These are phyloP conservation scores for Criorhina ranunculi DNA, from an alignment of 2,888 invertebrate species.

Conservation along the genomic window DNA sequence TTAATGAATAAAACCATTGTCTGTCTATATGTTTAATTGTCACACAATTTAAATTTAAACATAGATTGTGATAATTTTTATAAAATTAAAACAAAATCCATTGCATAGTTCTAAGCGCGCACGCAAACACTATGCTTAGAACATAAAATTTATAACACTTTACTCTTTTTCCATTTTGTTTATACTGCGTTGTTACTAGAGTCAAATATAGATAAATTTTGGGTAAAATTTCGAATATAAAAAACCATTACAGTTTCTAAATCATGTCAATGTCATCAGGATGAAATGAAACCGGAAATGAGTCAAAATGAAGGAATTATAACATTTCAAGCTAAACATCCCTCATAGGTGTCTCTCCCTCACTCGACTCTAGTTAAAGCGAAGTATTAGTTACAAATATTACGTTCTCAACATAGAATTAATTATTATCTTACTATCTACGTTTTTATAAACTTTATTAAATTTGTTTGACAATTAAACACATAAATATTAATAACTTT, in stretches of 20 bases:
- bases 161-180: too few species aligned
- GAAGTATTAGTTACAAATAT: slow-evolving; percentile 46
- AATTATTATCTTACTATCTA: slow-evolving; percentile 32
- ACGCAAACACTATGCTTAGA: slow-evolving; percentile 13
- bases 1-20: slow-evolving; percentile 36
- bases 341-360: too few species aligned
- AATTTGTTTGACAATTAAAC: slow-evolving; percentile 75
- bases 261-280: too few species aligned
- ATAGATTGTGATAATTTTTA: slow-evolving; percentile 1
- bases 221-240: too few species aligned
- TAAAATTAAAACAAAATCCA: not conserved
- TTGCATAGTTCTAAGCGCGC: slow-evolving; percentile 30
- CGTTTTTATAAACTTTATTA: slow-evolving; percentile 4
- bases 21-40: slow-evolving; percentile 68
- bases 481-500: slow-evolving; percentile 59
- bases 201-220: too few species aligned
- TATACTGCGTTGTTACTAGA: too few species aligned
- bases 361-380: too few species aligned
- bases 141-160: slow-evolving; percentile 37
- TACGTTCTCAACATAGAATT: slow-evolving; percentile 27
- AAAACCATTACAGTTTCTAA: too few species aligned
- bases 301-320: too few species aligned
- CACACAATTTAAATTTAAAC: slow-evolving; percentile 17
- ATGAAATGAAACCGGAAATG: too few species aligned
- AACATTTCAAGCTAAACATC: too few species aligned